Evolutionary conservation across 2,797 vertebrate genomes (phyloP).

Genomic region (Florisuga fusca): DNA sequence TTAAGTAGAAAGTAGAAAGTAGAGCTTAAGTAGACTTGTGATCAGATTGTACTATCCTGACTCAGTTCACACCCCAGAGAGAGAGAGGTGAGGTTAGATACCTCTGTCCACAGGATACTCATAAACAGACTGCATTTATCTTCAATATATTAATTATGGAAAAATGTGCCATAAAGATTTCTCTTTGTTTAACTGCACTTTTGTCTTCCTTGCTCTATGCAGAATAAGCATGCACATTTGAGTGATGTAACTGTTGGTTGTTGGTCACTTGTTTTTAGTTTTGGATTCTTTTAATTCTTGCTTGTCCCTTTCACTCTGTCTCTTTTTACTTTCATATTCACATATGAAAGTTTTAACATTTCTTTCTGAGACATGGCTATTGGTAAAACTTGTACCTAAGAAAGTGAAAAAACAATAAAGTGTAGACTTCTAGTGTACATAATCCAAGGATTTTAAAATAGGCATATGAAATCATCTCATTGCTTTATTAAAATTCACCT

Average conservation of each 20-base stretch:
- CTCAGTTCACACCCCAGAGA: neutral
- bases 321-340: neutral
- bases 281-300: neutral
- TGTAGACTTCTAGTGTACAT: neutral
- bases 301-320: neutral
- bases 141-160: neutral
- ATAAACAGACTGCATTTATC: neutral
- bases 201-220: neutral
- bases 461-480: neutral
- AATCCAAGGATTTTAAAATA: neutral
- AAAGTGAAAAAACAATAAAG: neutral
- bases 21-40: too few relatives aligned
- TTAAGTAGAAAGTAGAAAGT: too few relatives aligned
- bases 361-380: neutral
- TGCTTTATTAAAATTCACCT: neutral
- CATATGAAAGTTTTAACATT: neutral
- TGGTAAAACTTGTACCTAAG: neutral
- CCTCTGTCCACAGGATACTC: neutral
- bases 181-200: neutral
- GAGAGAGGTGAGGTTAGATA: neutral
- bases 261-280: neutral
- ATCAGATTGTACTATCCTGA: neutral
- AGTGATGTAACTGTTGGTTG: neutral
- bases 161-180: neutral
- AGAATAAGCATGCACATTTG: neutral